Evolutionary conservation across 2,113 vertebrate species (phyloP), one percentile per base, ranked within the genome.

Genomic region (Neolamprologus devosi): DNA sequence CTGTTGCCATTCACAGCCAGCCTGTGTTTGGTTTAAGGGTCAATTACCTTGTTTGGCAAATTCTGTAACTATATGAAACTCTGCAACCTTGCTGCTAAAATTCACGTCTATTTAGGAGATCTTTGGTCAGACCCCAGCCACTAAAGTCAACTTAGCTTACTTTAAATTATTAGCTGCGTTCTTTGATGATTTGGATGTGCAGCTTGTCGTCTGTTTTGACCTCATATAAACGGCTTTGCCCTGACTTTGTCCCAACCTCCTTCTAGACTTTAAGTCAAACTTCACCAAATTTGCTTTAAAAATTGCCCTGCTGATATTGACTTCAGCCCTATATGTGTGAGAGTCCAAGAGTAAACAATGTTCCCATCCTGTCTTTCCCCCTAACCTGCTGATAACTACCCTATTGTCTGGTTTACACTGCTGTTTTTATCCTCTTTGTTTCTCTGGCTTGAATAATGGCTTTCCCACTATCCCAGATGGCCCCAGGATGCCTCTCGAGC

Each of bases 391-490:
- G 85, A 92, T 82, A 89, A 85, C 88, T 63, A 87, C 65, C 87
- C 78, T 83, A 51, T 33, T 40, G 88, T 87, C 85, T 80, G n/a
- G 68, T 90, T 92, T 87, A 84, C 54, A 19, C 88, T 78, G 54
- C 89, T 82, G 65, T 83, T 60, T 65, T 90, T 63, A 83, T 91
- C 92, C 78, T 30, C 87, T 91, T 89, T 91, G 90, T 93, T 90
- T 91, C 89, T 80, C 23, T 28, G 82, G 81, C 90, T 95, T 89
- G 85, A 86, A 94, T 90, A 81, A 85, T 88, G 92, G 90, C 92
- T 90, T 95, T 75, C 90, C 92, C 90, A 79, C 83, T 70, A 19
- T 84, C 87, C 92, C 88, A 79, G 12, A 83, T 70, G 88, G 47
- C 89, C 84, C 80, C 40, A 65, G 60, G 91, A 91, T 23, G 85